Percentiles rank a stretch among this genome's conserved stretches.
phyloP scores from a whole-genome alignment of 2,113 vertebrate genomes.

The Taxidea taxus region DNA sequence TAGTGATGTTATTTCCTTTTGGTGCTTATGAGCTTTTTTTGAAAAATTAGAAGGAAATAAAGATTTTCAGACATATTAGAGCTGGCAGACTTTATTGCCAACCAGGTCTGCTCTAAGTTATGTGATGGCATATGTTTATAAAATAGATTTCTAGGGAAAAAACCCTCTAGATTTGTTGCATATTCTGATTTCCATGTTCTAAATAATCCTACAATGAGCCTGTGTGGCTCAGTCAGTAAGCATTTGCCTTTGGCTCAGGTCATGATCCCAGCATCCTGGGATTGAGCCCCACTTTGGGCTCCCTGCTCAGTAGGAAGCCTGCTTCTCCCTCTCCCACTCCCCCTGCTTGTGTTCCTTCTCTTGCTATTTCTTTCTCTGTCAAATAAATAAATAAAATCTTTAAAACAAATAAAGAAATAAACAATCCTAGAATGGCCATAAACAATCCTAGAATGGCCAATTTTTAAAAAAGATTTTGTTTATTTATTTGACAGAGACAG shows the following conservation, averaged over 20 bases:
- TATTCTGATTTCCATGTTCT: neutral
- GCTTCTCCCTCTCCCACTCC: too few relatives aligned
- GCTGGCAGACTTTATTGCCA: neutral
- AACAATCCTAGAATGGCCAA: neutral
- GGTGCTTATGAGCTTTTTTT: neutral
- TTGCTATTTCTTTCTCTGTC: too few relatives aligned
- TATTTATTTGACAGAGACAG: too few relatives aligned
- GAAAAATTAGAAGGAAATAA: conserved; percentile 5
- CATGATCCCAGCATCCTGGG: too few relatives aligned
- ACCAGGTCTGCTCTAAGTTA: neutral
- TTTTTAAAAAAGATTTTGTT: too few relatives aligned
- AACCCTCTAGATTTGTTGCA: neutral
- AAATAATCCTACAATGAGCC: neutral
- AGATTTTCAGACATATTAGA: neutral
- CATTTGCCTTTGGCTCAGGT: too few relatives aligned
- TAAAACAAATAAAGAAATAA: neutral
- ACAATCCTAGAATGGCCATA: neutral
- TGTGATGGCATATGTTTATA: neutral
- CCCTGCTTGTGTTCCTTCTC: too few relatives aligned
- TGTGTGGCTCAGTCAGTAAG: too few relatives aligned
- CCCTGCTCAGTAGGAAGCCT: too few relatives aligned
- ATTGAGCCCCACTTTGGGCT: too few relatives aligned
- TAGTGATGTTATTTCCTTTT: neutral
- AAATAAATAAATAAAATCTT: too few relatives aligned
- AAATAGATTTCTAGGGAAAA: neutral